A percentile compares a stretch with the other conserved stretches of the same genome.
phyloP scores from a whole-genome alignment of 1,140 invertebrate genomes.

The Drosophila parabipectinata region DNA sequence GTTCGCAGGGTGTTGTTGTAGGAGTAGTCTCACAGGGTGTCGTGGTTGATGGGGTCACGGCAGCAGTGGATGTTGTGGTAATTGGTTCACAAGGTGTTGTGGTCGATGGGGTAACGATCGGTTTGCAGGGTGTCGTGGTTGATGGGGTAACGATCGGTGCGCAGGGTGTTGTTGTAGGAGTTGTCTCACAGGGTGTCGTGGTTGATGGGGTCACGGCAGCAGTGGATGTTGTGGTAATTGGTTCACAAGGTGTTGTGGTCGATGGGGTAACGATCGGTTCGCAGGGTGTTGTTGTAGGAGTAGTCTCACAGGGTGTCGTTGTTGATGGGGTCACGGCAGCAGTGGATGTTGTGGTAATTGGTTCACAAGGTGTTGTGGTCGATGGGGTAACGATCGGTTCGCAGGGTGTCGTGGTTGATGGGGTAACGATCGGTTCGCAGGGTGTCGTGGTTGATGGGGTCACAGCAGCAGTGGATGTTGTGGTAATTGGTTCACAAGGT shows the following conservation, averaged over 20 bases:
- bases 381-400: constrained; percentile 17
- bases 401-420: constrained; percentile 1
- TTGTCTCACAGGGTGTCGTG: too few species aligned
- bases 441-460: background rate
- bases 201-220: too few species aligned
- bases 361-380: constrained; percentile 25
- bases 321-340: background rate
- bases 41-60: background rate
- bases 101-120: constrained; percentile 14
- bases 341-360: background rate
- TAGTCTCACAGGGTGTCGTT: background rate
- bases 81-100: constrained; percentile 24
- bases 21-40: constrained; percentile 18
- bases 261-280: too few species aligned
- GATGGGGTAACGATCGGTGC: background rate
- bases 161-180: too few species aligned
- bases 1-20: background rate
- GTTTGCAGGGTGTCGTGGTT: constrained; percentile 7
- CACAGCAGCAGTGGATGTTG: too few species aligned
- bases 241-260: background rate
- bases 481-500: background rate
- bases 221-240: too few species aligned
- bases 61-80: too few species aligned
- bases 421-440: constrained; percentile 1
- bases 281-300: constrained; percentile 1